phyloP scores from a whole-genome alignment of 2,888 invertebrate genomes.

The Candidula unifasciata region DNA sequence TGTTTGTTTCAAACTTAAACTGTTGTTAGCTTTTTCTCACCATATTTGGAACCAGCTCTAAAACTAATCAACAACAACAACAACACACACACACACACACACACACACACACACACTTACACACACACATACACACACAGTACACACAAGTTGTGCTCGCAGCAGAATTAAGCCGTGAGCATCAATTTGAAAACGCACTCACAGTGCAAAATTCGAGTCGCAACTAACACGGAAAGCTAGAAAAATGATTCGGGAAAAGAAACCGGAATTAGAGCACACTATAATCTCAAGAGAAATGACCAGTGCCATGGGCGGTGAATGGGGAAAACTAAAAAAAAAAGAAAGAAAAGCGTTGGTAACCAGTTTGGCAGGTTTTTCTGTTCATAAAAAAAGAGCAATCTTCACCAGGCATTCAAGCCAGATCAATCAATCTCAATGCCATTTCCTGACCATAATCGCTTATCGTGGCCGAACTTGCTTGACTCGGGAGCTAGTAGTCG shows the following conservation, averaged over 20 bases:
- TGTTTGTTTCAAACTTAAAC: no score
- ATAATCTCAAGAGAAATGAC: not conserved
- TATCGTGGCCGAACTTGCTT: not conserved
- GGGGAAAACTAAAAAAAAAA: not conserved
- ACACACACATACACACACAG: not conserved
- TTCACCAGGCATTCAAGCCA: not conserved
- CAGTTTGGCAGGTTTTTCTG: not conserved
- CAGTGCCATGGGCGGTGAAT: not conserved
- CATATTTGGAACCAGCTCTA: no score
- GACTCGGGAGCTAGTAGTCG: not conserved
- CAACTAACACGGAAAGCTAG: not conserved
- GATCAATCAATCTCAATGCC: not conserved
- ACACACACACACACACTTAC: not conserved
- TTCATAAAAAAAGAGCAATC: not conserved
- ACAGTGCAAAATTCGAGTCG: not conserved
- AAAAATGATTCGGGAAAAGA: not conserved
- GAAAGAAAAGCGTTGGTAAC: not conserved
- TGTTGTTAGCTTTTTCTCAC: no score
- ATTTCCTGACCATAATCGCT: slow-evolving; percentile 1
- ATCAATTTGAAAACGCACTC: not conserved
- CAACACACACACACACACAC: not conserved
- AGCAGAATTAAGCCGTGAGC: not conserved
- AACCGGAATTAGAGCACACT: not conserved
- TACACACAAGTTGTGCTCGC: not conserved
- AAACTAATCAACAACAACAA: no score